These are phyloP conservation scores for Drosophila malerkotliana DNA, from an alignment of 1,140 invertebrate species.

Conservation along the genomic window DNA sequence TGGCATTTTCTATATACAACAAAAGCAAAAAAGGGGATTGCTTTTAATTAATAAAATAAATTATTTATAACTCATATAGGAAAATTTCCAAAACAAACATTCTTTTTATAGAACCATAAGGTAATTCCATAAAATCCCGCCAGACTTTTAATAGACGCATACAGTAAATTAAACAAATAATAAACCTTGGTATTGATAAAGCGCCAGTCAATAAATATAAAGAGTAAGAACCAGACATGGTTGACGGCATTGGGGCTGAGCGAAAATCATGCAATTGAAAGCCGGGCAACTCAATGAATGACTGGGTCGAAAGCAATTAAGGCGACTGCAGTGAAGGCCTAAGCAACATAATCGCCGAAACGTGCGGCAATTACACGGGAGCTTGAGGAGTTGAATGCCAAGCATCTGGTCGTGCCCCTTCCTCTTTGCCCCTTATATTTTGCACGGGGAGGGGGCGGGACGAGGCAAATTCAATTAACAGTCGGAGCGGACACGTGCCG, in stretches of 20 bases:
- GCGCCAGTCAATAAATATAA: conserved; percentile 28
- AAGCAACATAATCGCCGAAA: conserved; percentile 78
- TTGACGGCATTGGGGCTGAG: conserved; percentile 19
- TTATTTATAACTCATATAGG: too few species aligned
- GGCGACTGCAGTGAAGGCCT: conserved; percentile 60
- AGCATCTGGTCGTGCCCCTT: conserved; percentile 49
- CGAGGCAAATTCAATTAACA: conserved; percentile 73
- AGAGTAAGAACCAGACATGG: conserved; percentile 26
- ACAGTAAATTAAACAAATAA: conserved; percentile 46
- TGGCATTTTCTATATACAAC: too few species aligned
- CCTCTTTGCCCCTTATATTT: conserved; percentile 26
- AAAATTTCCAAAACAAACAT: too few species aligned
- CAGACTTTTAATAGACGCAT: not conserved
- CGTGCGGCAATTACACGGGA: conserved; percentile 75
- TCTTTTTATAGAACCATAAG: too few species aligned
- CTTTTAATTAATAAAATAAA: too few species aligned
- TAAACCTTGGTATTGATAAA: conserved; percentile 34
- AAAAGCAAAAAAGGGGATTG: too few species aligned
- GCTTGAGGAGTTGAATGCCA: conserved; percentile 73
- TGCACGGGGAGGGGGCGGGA: conserved; percentile 29
- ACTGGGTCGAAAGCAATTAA: conserved; percentile 56
- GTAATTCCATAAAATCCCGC: too few species aligned
- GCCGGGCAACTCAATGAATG: not conserved
- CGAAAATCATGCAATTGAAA: conserved; percentile 36
- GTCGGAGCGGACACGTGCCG: conserved; percentile 58